These are phyloP conservation scores for Sterrhoptilus dennistouni DNA, from an alignment of 2,113 vertebrate genomes.

Conservation along the genomic window DNA sequence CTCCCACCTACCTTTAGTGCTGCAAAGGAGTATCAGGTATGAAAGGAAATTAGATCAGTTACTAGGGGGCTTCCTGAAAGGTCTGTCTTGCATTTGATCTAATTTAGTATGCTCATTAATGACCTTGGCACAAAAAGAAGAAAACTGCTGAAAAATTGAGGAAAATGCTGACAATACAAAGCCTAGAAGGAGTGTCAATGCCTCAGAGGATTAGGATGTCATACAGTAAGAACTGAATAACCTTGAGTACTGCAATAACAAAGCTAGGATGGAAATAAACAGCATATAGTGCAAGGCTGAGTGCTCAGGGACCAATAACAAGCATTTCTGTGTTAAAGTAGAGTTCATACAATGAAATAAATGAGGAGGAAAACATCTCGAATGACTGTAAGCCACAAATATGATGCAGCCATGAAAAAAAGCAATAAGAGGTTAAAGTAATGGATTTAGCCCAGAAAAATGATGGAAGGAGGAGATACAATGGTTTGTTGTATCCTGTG, in stretches of 20 bases:
- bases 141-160: background rate
- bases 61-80: background rate
- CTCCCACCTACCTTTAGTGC: background rate
- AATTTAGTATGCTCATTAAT: background rate
- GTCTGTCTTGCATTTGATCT: background rate
- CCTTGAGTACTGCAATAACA: background rate
- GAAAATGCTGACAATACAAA: slow-evolving; percentile 12
- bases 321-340: background rate
- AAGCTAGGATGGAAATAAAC: background rate
- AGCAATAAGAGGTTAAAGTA: background rate
- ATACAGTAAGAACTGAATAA: background rate
- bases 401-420: slow-evolving; percentile 1
- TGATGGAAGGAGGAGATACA: background rate
- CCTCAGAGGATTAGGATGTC: background rate
- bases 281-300: background rate
- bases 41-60: background rate
- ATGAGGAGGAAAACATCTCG: background rate
- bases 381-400: background rate
- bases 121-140: background rate
- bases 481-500: background rate
- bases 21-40: background rate
- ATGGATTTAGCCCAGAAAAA: background rate
- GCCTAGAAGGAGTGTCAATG: background rate
- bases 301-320: background rate
- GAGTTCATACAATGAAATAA: background rate